phyloP scores from a whole-genome alignment of 2,797 vertebrate genomes.

The Aviceda cuculoides region DNA sequence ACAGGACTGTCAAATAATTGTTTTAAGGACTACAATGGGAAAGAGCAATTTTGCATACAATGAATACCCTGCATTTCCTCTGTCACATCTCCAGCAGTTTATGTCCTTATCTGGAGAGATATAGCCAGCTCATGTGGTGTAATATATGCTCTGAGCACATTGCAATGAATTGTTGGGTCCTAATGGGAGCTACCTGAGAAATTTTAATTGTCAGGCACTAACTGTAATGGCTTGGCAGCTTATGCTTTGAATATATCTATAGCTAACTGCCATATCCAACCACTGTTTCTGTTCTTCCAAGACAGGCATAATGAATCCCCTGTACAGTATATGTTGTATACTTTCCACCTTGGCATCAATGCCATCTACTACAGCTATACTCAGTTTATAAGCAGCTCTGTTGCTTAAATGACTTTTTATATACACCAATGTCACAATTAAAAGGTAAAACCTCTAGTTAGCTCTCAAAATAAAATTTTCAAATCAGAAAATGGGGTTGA shows the following conservation, averaged over 20 bases:
- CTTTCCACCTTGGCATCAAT: background rate
- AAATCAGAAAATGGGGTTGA: background rate
- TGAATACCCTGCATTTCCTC: background rate
- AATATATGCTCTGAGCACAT: background rate
- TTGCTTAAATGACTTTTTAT: background rate
- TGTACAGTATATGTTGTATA: background rate
- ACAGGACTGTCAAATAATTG: background rate
- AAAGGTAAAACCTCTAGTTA: background rate
- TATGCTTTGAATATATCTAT: background rate
- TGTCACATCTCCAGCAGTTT: background rate
- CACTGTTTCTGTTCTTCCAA: background rate
- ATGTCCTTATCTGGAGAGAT: background rate
- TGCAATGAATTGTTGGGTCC: background rate
- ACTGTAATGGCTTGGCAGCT: background rate
- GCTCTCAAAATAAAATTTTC: background rate
- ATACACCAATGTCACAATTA: background rate
- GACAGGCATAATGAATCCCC: background rate
- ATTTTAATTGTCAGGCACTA: background rate
- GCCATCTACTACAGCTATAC: background rate
- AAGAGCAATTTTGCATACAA: background rate
- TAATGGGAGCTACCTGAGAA: constrained; percentile 8
- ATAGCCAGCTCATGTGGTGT: background rate
- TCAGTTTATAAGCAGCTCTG: background rate
- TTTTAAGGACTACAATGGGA: background rate
- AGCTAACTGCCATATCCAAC: background rate